Evolutionary conservation across 2,888 invertebrate genomes (phyloP).

Genomic region (Apodemia hepburni): DNA sequence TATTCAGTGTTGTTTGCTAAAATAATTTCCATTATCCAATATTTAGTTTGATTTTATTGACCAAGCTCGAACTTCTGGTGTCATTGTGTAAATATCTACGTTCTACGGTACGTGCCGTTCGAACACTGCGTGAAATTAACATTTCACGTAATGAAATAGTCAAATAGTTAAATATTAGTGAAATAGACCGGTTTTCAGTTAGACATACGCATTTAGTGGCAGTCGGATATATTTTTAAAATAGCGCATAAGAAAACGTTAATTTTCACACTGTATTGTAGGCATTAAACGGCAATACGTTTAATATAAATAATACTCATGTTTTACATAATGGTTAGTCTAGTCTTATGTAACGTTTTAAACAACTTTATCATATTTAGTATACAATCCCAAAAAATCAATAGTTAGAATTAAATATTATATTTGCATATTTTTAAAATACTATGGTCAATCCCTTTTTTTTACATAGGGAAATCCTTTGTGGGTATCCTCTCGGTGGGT

Average conservation of each 20-base stretch:
- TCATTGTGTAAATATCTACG: slow-evolving; percentile 30
- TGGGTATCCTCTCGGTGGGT: too few relatives aligned
- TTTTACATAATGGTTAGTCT: neutral
- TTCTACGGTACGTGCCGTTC: slow-evolving; percentile 56
- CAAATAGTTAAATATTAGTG: slow-evolving; percentile 70
- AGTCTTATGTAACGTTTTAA: neutral
- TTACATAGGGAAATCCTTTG: too few relatives aligned
- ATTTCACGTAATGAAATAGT: slow-evolving; percentile 56
- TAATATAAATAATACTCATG: neutral
- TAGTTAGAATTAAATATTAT: too few relatives aligned
- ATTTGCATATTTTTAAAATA: too few relatives aligned
- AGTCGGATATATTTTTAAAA: slow-evolving; percentile 64
- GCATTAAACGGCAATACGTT: neutral
- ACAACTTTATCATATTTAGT: neutral
- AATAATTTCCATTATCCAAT: neutral
- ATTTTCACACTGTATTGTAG: slow-evolving; percentile 54
- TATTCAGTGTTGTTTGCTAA: too few relatives aligned
- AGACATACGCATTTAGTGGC: slow-evolving; percentile 74
- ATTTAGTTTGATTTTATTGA: neutral
- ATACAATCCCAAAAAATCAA: too few relatives aligned
- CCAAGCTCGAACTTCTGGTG: slow-evolving; percentile 23
- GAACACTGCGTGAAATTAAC: slow-evolving; percentile 43
- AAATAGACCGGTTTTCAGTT: slow-evolving; percentile 77
- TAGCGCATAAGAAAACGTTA: slow-evolving; percentile 60
- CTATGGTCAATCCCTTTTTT: too few relatives aligned